Evolutionary conservation across 2,888 invertebrate genomes (phyloP).

Genomic region (Dexiosoma caninum): DNA sequence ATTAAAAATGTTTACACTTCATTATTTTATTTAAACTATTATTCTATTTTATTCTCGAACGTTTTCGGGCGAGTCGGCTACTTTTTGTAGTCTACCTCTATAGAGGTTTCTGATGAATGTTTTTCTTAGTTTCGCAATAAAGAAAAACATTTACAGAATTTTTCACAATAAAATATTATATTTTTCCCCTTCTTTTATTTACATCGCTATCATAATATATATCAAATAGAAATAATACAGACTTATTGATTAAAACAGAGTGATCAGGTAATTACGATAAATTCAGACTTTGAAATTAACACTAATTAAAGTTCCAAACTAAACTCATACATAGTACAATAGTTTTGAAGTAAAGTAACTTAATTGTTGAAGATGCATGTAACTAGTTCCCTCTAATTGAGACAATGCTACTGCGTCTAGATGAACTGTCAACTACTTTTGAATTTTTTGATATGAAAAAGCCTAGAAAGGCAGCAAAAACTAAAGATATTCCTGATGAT

Average conservation of each 20-base stretch:
- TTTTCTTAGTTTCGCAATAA: too few relatives aligned
- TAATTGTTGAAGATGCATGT: neutral
- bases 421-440: slow-evolving; percentile 47
- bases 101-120: too few relatives aligned
- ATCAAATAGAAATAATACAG: slow-evolving; percentile 32
- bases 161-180: too few relatives aligned
- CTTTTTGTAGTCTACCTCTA: too few relatives aligned
- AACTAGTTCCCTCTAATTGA: slow-evolving; percentile 71
- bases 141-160: too few relatives aligned
- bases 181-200: neutral
- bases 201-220: neutral
- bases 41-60: too few relatives aligned
- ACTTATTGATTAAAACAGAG: slow-evolving; percentile 48
- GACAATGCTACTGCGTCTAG: slow-evolving; percentile 67
- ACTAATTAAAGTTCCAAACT: slow-evolving; percentile 9
- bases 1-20: too few relatives aligned
- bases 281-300: slow-evolving; percentile 57
- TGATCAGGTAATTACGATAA: slow-evolving; percentile 54
- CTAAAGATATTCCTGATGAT: slow-evolving; percentile 68
- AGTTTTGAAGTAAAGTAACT: too few relatives aligned
- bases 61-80: too few relatives aligned
- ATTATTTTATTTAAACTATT: too few relatives aligned
- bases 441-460: slow-evolving; percentile 68
- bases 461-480: slow-evolving; percentile 68
- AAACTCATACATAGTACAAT: neutral